Conservation (phyloP, 2,797 vertebrate species). For the Heteromormyrus szaboi region DNA sequence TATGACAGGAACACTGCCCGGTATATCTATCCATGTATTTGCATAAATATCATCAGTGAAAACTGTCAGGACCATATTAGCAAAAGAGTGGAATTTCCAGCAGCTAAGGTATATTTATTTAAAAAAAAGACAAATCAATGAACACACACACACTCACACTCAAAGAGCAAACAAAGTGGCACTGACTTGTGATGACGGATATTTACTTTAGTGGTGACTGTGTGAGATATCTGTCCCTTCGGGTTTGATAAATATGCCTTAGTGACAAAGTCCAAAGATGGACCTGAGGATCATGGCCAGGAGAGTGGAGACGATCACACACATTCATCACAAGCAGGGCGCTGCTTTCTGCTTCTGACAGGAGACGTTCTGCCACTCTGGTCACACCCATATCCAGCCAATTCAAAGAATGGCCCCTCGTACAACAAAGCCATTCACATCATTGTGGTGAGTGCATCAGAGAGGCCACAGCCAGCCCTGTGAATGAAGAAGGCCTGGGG, state of each 20-base stretch:
- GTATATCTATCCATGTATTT: background rate
- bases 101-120: background rate
- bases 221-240: background rate
- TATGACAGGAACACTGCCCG: background rate
- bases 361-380: background rate
- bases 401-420: background rate
- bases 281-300: background rate
- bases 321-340: background rate
- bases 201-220: background rate
- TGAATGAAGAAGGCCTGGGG: background rate
- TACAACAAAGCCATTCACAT: slow-evolving; percentile 7
- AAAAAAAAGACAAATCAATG: background rate
- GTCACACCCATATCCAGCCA: background rate
- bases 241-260: background rate
- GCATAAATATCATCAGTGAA: background rate
- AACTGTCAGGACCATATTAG: background rate
- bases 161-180: background rate
- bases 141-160: background rate
- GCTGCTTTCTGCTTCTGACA: background rate
- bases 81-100: background rate
- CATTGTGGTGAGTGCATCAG: background rate
- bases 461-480: background rate
- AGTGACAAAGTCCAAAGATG: background rate
- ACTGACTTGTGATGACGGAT: background rate
- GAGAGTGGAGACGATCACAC: background rate